Percentiles rank a stretch among this genome's conserved stretches.
Conservation (phyloP, 2,888 invertebrate genomes). For the Chrysodeixis includens region DNA sequence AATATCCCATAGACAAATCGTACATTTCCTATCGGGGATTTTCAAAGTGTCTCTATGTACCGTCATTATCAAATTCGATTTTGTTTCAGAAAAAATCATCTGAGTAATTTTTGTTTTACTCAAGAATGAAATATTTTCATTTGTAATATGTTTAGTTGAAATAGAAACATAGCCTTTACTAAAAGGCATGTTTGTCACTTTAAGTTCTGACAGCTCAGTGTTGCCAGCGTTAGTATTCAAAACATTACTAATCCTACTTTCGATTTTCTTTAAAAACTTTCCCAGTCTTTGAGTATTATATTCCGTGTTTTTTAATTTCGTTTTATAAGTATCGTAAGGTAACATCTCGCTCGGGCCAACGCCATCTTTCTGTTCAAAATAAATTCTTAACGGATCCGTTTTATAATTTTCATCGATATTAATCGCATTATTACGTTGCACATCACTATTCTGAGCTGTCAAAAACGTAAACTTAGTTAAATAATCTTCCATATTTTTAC, state of each 20-base stretch:
- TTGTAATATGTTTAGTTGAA: constrained; percentile 61
- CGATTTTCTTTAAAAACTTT: constrained; percentile 78
- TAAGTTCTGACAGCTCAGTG: constrained; percentile 64
- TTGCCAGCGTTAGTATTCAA: constrained; percentile 72
- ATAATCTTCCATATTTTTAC: constrained; percentile 69
- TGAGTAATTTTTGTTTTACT: constrained; percentile 69
- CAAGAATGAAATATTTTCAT: constrained; percentile 64
- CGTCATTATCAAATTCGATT: constrained; percentile 76
- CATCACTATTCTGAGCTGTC: constrained; percentile 53
- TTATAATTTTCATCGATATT: constrained; percentile 69
- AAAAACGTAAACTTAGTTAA: constrained; percentile 72
- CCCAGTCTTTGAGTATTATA: constrained; percentile 69
- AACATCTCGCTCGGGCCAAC: constrained; percentile 75
- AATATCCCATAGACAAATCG: constrained; percentile 81
- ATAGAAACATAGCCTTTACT: constrained; percentile 77
- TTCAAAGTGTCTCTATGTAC: constrained; percentile 68
- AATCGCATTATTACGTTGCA: constrained; percentile 51
- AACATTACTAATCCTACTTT: constrained; percentile 72
- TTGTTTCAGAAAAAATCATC: constrained; percentile 74
- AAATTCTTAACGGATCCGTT: constrained; percentile 75
- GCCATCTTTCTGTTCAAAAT: constrained; percentile 84
- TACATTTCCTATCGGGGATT: constrained; percentile 61
- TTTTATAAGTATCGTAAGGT: constrained; percentile 74
- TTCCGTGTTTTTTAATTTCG: constrained; percentile 72
- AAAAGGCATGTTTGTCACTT: constrained; percentile 73